Evolutionary conservation across 2,113 vertebrate species (phyloP).

Genomic region (Anas platyrhynchos): DNA sequence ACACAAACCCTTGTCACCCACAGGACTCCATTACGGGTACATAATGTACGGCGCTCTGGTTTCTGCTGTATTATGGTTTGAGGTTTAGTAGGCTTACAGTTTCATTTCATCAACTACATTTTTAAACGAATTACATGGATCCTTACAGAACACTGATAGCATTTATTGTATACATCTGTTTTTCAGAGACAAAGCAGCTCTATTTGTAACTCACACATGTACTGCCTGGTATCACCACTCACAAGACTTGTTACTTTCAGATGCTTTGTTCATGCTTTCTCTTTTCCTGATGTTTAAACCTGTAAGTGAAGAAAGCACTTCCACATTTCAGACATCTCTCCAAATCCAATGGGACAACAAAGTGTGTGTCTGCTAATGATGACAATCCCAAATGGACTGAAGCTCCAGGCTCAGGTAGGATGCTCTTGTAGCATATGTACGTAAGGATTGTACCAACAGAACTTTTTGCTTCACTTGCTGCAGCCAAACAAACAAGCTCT

Average conservation of each 20-base stretch:
- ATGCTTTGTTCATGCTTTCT: not conserved
- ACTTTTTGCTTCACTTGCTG: not conserved
- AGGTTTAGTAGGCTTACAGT: not conserved
- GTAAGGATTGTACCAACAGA: accelerated
- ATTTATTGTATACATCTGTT: not conserved
- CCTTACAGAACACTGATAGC: not conserved
- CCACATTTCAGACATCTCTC: not conserved
- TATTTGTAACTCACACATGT: not conserved
- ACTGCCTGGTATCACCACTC: not conserved
- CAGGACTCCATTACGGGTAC: not conserved
- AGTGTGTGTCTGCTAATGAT: not conserved
- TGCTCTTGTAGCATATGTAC: not conserved
- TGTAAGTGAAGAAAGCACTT: not conserved
- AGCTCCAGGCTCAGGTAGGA: not conserved
- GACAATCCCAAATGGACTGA: not conserved
- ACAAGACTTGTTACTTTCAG: not conserved
- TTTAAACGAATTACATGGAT: not conserved
- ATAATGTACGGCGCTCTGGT: accelerated
- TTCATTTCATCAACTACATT: not conserved
- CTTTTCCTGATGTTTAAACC: not conserved
- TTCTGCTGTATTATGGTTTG: not conserved
- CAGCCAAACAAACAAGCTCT: not conserved
- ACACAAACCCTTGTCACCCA: too few species aligned
- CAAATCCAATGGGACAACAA: not conserved
- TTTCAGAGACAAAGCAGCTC: not conserved